Conservation (phyloP, 2,797 vertebrate genomes). For the Alca torda region DNA sequence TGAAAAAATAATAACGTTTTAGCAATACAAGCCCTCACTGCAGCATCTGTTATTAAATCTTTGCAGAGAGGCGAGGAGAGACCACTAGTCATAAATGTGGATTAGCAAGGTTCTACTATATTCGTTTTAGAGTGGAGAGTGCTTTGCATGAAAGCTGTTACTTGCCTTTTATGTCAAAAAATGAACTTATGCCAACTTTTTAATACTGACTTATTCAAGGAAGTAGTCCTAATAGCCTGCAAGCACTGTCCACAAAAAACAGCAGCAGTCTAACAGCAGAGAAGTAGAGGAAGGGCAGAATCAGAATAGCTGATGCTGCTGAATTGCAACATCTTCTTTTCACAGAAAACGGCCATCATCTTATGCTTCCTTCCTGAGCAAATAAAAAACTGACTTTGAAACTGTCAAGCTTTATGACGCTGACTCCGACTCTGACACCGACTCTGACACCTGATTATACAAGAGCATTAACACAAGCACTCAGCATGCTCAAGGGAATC, state of each 20-base stretch:
- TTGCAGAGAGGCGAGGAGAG: slow-evolving; percentile 33
- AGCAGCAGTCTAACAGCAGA: not conserved
- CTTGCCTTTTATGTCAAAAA: not conserved
- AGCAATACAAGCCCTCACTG: slow-evolving; percentile 28
- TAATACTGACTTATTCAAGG: not conserved
- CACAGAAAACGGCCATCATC: not conserved
- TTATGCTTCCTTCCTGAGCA: not conserved
- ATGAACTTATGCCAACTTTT: not conserved
- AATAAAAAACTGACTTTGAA: not conserved
- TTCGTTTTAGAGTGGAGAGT: not conserved
- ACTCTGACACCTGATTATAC: not conserved
- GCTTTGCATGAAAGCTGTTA: slow-evolving; percentile 21
- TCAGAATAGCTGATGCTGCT: not conserved
- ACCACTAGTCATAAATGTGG: slow-evolving; percentile 29
- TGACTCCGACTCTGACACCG: not conserved
- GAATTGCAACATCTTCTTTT: not conserved
- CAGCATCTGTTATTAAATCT: slow-evolving; percentile 67
- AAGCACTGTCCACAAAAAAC: not conserved
- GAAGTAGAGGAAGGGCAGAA: not conserved
- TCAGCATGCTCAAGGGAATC: not conserved
- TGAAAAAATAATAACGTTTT: slow-evolving; percentile 48
- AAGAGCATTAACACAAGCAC: not conserved
- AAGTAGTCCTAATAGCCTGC: not conserved
- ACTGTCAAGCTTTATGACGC: not conserved
- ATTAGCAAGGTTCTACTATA: slow-evolving; percentile 42